Conservation (phyloP, 2,797 vertebrate species). For the Morus bassanus region DNA sequence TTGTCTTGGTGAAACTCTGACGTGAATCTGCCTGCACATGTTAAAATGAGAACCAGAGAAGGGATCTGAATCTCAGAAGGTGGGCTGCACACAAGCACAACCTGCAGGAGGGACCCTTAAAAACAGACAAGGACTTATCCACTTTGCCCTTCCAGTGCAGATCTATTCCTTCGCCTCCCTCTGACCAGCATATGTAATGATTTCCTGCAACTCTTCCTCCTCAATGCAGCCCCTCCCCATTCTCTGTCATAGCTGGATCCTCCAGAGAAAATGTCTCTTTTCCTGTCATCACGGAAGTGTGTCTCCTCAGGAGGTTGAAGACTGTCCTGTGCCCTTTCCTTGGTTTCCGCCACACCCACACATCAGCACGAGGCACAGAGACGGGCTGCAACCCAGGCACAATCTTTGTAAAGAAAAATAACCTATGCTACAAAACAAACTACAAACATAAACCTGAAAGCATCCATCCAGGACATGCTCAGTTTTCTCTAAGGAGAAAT, state of each 20-base stretch:
- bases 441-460: neutral
- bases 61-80: neutral
- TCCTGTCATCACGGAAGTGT: neutral
- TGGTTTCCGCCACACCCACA: neutral
- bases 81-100: rapidly evolving
- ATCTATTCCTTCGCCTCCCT: neutral
- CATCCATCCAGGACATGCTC: rapidly evolving
- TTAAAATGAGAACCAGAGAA: neutral
- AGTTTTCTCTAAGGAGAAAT: neutral
- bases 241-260: neutral
- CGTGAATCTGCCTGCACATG: rapidly evolving
- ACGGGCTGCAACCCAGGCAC: neutral
- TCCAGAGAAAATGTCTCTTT: neutral
- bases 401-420: neutral
- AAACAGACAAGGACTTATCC: neutral
- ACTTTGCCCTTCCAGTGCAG: neutral
- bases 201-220: neutral
- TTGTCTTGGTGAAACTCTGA: neutral
- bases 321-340: neutral
- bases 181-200: neutral
- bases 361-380: neutral
- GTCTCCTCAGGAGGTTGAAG: neutral
- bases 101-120: neutral
- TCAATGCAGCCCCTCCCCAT: rapidly evolving
- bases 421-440: neutral